phyloP scores from a whole-genome alignment of 1,140 invertebrate species.

The Nebria ingens region DNA sequence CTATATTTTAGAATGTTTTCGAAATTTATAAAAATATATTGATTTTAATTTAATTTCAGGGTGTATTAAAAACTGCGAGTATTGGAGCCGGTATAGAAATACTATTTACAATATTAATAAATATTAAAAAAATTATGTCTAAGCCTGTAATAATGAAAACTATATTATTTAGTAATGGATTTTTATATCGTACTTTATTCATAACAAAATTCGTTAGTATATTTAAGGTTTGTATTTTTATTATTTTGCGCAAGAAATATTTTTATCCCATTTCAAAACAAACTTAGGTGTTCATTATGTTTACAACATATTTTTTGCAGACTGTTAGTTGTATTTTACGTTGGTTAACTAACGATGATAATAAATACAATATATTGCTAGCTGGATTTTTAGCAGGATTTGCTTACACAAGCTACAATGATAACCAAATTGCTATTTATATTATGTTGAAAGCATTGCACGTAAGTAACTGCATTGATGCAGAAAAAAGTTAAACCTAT shows the following conservation, averaged over 20 bases:
- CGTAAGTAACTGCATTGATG: neutral
- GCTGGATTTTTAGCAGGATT: neutral
- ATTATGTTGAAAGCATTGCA: neutral
- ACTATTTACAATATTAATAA: too few species aligned
- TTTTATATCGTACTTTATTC: neutral
- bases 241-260: too few species aligned
- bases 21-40: neutral
- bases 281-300: neutral
- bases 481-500: neutral
- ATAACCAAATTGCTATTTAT: neutral
- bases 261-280: too few species aligned
- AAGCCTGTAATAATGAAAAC: neutral
- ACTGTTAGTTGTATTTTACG: neutral
- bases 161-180: neutral
- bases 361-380: neutral
- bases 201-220: neutral
- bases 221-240: neutral
- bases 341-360: neutral
- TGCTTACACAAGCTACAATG: neutral
- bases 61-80: too few species aligned
- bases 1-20: neutral
- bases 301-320: neutral
- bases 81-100: too few species aligned
- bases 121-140: too few species aligned
- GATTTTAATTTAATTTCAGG: neutral